Evolutionary conservation across 2,113 vertebrate species (phyloP).

Genomic region (Thryonomys swinderianus): DNA sequence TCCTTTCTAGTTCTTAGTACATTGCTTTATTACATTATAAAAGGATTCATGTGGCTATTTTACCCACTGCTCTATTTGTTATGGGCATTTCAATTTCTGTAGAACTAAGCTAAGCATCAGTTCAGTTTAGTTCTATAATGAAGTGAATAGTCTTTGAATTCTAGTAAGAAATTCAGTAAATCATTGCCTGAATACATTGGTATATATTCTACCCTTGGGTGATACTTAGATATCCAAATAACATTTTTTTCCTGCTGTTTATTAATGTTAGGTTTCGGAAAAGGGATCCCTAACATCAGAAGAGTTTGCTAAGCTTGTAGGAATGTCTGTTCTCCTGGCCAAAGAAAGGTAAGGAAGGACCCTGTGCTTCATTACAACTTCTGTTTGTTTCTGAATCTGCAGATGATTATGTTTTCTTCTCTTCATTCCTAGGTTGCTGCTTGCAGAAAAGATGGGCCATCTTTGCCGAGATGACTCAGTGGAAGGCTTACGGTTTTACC

Average conservation of each 20-base stretch:
- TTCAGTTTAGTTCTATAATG: not conserved
- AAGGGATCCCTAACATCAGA: constrained; percentile 97
- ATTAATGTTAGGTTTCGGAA: constrained; percentile 92
- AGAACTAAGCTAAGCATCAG: constrained; percentile 4
- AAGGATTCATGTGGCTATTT: not conserved
- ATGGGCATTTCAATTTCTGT: not conserved
- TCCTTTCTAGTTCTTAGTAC: not conserved
- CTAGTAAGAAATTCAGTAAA: not conserved
- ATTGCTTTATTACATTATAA: not conserved
- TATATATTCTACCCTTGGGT: not conserved
- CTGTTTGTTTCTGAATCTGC: not conserved
- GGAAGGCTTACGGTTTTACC: constrained; percentile 98
- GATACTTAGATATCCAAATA: not conserved
- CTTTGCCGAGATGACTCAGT: constrained; percentile 98
- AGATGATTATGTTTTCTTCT: not conserved
- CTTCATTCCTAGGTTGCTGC: constrained; percentile 89
- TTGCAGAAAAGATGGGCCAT: constrained; percentile 98
- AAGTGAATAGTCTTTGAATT: constrained; percentile 27
- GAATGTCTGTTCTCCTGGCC: constrained; percentile 97
- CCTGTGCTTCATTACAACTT: not conserved
- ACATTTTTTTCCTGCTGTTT: constrained; percentile 36
- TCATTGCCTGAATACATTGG: not conserved
- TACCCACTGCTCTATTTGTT: not conserved
- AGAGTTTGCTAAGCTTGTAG: constrained; percentile 97
- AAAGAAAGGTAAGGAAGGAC: constrained; percentile 92